A percentile compares a stretch with the other conserved stretches of the same genome.
phyloP scores from a whole-genome alignment of 92 coral and sea anemone species.

The Palythoa grandiflora region DNA sequence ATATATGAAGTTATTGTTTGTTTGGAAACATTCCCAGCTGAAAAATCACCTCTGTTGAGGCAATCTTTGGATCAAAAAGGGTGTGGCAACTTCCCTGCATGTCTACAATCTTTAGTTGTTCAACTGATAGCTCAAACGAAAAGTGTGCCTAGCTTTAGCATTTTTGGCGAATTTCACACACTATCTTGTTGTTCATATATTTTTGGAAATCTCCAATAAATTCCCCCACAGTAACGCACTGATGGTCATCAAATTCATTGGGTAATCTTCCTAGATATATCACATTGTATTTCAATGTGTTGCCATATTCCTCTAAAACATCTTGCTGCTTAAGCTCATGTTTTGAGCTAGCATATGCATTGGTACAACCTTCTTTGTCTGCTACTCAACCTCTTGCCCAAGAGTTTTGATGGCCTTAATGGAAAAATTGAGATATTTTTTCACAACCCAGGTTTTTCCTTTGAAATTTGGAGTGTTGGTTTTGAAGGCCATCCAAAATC shows the following conservation, averaged over 20 bases:
- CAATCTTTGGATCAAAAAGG: background rate
- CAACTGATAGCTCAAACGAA: background rate
- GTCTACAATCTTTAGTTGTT: background rate
- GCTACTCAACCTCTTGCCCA: no score
- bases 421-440: no score
- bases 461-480: no score
- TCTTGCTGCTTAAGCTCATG: background rate
- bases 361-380: no score
- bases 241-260: slow-evolving; percentile 1
- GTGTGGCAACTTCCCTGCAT: background rate
- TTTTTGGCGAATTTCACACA: background rate
- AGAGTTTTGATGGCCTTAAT: no score
- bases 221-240: slow-evolving; percentile 6
- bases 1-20: background rate
- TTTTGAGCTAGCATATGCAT: no score
- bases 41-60: background rate
- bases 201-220: background rate
- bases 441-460: no score
- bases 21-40: slow-evolving; percentile 7
- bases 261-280: background rate
- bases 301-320: background rate
- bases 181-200: background rate
- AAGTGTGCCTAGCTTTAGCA: background rate
- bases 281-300: background rate
- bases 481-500: no score